phyloP scores from a whole-genome alignment of 2,113 vertebrate species.

The Pseudorectes ferrugineus region DNA sequence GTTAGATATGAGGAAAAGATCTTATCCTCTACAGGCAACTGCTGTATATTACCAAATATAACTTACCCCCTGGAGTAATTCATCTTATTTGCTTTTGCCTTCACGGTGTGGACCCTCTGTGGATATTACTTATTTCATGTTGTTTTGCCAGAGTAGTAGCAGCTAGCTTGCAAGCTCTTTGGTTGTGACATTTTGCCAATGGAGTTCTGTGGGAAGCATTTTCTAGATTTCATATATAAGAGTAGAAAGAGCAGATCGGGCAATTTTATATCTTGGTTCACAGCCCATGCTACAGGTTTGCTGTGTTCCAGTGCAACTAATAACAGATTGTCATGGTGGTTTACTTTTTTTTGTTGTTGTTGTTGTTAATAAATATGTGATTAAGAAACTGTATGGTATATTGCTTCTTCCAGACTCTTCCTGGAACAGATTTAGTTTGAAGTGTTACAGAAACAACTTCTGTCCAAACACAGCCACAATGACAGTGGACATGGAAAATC shows the following conservation, averaged over 20 bases:
- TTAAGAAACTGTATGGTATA: background rate
- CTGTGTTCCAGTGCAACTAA: background rate
- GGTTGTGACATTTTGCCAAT: background rate
- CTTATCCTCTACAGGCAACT: background rate
- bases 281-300: background rate
- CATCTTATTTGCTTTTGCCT: background rate
- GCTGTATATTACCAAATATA: background rate
- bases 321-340: background rate
- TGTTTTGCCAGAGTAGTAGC: background rate
- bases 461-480: background rate
- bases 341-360: background rate
- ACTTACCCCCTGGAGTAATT: background rate
- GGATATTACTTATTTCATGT: background rate
- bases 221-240: background rate
- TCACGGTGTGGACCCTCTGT: background rate
- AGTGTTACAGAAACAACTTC: conserved; percentile 20
- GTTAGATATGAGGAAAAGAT: background rate
- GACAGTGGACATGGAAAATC: background rate
- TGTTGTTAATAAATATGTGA: background rate
- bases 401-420: conserved; percentile 3
- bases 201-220: background rate
- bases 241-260: background rate
- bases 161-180: background rate
- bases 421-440: background rate
- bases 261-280: background rate